phyloP scores from a whole-genome alignment of 2,113 vertebrate species.

The Furnarius figulus region DNA sequence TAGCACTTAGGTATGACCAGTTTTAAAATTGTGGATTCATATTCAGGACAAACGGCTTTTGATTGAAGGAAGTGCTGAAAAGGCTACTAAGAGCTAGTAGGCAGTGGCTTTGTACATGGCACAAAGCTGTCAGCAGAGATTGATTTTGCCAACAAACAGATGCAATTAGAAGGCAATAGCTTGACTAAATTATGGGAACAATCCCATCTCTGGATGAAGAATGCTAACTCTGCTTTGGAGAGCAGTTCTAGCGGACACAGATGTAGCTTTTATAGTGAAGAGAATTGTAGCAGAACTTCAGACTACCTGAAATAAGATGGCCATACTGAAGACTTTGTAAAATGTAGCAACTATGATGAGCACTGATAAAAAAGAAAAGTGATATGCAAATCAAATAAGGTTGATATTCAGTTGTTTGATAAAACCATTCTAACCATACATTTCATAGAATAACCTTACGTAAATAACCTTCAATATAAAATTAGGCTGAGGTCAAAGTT shows the following conservation, averaged over 20 bases:
- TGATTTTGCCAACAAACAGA: background rate
- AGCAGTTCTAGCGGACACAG: background rate
- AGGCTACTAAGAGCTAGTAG: background rate
- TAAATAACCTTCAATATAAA: background rate
- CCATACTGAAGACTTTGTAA: background rate
- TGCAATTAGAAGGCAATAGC: background rate
- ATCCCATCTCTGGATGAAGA: background rate
- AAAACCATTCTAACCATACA: background rate
- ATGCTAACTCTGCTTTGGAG: background rate
- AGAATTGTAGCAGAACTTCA: background rate
- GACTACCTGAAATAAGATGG: background rate
- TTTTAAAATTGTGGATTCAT: background rate
- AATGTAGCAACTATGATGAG: background rate
- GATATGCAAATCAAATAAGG: background rate
- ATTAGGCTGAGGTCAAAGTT: background rate
- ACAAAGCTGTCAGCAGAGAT: background rate
- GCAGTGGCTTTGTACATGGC: background rate
- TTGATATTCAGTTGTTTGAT: background rate
- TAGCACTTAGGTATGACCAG: background rate
- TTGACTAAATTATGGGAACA: background rate
- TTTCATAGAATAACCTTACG: background rate
- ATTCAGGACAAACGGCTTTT: background rate
- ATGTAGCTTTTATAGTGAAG: background rate
- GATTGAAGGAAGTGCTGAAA: background rate
- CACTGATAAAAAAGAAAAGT: background rate